phyloP scores from a whole-genome alignment of 2,888 invertebrate species.

The Pocota personata region DNA sequence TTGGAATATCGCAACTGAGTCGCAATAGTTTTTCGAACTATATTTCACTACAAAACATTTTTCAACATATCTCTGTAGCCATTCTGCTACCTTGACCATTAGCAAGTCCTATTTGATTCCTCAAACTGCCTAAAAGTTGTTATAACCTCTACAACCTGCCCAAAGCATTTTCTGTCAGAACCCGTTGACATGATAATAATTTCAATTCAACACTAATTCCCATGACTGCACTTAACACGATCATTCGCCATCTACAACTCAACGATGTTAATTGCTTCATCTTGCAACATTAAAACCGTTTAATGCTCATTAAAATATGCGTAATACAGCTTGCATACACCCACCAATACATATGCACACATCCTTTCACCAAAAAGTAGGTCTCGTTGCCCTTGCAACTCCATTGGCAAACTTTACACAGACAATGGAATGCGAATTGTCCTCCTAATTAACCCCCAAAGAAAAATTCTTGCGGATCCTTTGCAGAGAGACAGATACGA shows the following conservation, averaged over 20 bases:
- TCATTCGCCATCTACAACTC: background rate
- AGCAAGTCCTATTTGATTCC: too few relatives aligned
- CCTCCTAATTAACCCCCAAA: slow-evolving; percentile 21
- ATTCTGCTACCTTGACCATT: too few relatives aligned
- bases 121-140: too few relatives aligned
- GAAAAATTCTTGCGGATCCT: slow-evolving; percentile 7
- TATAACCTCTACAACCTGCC: too few relatives aligned
- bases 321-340: slow-evolving; percentile 2
- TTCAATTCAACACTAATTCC: background rate
- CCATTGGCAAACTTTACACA: slow-evolving; percentile 17
- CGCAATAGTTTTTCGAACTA: too few relatives aligned
- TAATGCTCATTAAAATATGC: slow-evolving; percentile 36
- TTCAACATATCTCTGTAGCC: too few relatives aligned
- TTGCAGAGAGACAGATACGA: background rate
- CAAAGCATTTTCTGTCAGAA: background rate
- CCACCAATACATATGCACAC: background rate
- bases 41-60: too few relatives aligned
- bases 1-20: too few relatives aligned
- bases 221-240: slow-evolving; percentile 20
- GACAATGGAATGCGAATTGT: slow-evolving; percentile 15
- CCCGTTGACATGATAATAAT: slow-evolving; percentile 1
- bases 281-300: slow-evolving; percentile 19
- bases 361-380: background rate
- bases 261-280: slow-evolving; percentile 35
- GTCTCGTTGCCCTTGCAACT: slow-evolving; percentile 45